These are phyloP conservation scores for Craniophora ligustri DNA, from an alignment of 2,888 invertebrate genomes.

Conservation along the genomic window DNA sequence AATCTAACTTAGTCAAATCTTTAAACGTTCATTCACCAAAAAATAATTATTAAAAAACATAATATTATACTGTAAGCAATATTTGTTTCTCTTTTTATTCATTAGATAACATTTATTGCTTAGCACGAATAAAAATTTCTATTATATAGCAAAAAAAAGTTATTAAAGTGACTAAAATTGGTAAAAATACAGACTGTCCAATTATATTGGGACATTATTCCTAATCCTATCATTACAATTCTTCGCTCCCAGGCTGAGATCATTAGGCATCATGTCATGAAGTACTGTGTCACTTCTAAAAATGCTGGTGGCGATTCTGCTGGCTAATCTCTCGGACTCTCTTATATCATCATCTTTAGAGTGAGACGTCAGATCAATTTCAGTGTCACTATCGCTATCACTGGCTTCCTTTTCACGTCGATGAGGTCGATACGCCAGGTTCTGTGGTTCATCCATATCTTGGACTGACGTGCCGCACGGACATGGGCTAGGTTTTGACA, in stretches of 20 bases:
- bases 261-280: slow-evolving; percentile 84
- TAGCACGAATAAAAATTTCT: slow-evolving; percentile 10
- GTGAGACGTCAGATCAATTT: slow-evolving; percentile 86
- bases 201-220: slow-evolving; percentile 72
- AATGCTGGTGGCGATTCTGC: slow-evolving; percentile 82
- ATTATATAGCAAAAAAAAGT: slow-evolving; percentile 23
- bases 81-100: no score
- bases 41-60: no score
- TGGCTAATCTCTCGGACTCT: slow-evolving; percentile 80
- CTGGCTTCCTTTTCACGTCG: slow-evolving; percentile 68
- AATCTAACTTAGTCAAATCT: not conserved
- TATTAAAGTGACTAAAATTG: not conserved
- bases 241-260: slow-evolving; percentile 80
- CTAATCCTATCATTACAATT: slow-evolving; percentile 70
- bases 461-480: slow-evolving; percentile 66
- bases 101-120: no score
- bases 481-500: slow-evolving; percentile 74
- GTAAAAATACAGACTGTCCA: slow-evolving; percentile 16
- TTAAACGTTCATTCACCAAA: no score
- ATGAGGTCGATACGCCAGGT: slow-evolving; percentile 75
- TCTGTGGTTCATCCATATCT: slow-evolving; percentile 76
- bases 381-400: slow-evolving; percentile 84
- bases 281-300: slow-evolving; percentile 81
- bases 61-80: no score
- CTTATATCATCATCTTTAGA: slow-evolving; percentile 84